phyloP scores from a whole-genome alignment of 2,888 invertebrate species.

The Pyrocoelia pectoralis region DNA sequence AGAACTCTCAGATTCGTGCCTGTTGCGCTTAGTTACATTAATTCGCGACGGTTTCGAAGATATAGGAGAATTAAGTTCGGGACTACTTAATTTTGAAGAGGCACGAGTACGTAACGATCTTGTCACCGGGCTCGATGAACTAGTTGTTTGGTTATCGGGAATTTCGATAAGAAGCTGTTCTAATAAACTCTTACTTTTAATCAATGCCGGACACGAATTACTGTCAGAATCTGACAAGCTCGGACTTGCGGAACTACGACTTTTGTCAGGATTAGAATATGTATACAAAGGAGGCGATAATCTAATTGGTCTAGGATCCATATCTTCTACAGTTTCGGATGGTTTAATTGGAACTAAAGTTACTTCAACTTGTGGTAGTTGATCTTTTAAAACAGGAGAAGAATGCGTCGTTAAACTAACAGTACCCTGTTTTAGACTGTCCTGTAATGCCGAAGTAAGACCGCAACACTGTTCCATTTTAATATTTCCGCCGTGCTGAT shows the following conservation, averaged over 20 bases:
- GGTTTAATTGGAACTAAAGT: conserved; percentile 42
- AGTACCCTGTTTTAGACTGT: conserved; percentile 49
- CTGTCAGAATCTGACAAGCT: conserved; percentile 51
- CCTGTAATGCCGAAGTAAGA: conserved; percentile 53
- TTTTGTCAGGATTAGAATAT: conserved; percentile 77
- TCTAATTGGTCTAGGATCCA: conserved; percentile 73
- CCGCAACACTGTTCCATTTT: conserved; percentile 57
- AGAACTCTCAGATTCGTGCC: conserved; percentile 82
- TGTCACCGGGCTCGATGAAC: conserved; percentile 58
- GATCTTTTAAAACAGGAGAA: conserved; percentile 33
- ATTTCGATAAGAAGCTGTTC: conserved; percentile 88
- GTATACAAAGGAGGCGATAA: conserved; percentile 79
- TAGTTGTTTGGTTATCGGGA: conserved; percentile 62
- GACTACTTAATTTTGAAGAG: conserved; percentile 73
- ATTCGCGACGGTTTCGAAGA: conserved; percentile 33
- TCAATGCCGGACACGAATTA: conserved; percentile 53
- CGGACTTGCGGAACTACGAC: conserved; percentile 55
- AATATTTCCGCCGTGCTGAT: conserved; percentile 43
- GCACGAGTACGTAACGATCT: conserved; percentile 67
- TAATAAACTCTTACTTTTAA: conserved; percentile 67
- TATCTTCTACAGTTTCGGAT: conserved; percentile 49
- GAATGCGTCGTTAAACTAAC: conserved; percentile 40
- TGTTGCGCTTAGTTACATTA: conserved; percentile 68
- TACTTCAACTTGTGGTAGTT: conserved; percentile 45
- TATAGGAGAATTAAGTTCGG: conserved; percentile 60